These are phyloP conservation scores for Diphyllodes magnificus DNA, from an alignment of 2,113 vertebrate genomes.

Conservation along the genomic window DNA sequence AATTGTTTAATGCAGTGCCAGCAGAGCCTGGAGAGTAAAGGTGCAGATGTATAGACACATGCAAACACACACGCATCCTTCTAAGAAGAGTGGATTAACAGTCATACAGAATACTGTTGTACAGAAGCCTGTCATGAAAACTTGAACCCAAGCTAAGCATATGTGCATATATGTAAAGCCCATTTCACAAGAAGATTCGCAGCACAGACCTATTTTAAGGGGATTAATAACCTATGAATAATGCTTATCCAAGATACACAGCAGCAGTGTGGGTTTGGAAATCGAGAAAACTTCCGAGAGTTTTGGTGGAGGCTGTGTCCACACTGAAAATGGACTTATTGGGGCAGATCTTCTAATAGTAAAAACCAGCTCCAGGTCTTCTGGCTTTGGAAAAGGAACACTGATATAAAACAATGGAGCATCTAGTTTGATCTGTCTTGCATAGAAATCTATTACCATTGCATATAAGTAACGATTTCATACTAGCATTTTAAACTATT, in stretches of 20 bases:
- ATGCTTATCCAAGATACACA: not conserved
- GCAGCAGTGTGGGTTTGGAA: not conserved
- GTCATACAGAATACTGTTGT: not conserved
- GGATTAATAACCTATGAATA: slow-evolving; percentile 57
- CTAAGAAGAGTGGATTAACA: not conserved
- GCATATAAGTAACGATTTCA: not conserved
- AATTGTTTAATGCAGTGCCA: not conserved
- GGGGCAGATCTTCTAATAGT: not conserved
- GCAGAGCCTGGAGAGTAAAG: not conserved
- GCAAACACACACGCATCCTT: not conserved
- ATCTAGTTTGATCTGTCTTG: not conserved
- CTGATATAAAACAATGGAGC: not conserved
- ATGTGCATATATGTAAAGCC: not conserved
- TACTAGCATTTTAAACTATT: not conserved
- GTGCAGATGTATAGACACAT: not conserved
- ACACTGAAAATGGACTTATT: not conserved
- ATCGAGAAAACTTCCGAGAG: not conserved
- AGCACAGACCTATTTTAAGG: slow-evolving; percentile 30
- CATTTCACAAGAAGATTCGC: slow-evolving; percentile 31
- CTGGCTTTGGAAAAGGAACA: not conserved
- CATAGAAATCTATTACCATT: not conserved
- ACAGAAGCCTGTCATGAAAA: not conserved
- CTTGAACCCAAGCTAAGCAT: not conserved
- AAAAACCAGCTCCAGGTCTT: not conserved
- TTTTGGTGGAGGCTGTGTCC: not conserved